phyloP scores from a whole-genome alignment of 2,888 invertebrate species.

The Limulus polyphemus region DNA sequence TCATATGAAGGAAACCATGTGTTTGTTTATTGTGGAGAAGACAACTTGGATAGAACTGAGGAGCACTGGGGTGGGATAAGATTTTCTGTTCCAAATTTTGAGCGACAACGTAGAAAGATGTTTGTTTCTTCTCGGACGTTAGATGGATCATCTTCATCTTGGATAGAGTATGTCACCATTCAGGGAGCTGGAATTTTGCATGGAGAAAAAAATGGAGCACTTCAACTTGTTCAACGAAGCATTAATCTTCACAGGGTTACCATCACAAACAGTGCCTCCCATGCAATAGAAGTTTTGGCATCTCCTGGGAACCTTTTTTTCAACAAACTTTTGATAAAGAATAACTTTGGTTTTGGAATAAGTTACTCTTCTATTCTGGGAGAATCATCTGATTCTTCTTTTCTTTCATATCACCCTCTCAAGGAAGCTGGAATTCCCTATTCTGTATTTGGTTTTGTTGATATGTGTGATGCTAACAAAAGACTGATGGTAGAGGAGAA shows the following conservation, averaged over 20 bases:
- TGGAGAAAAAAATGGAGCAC: constrained; percentile 82
- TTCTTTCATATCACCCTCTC: constrained; percentile 77
- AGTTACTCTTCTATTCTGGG: constrained; percentile 82
- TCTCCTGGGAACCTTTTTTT: constrained; percentile 66
- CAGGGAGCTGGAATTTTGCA: constrained; percentile 89
- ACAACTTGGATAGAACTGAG: constrained; percentile 41
- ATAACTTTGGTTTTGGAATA: constrained; percentile 78
- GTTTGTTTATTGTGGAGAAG: constrained; percentile 72
- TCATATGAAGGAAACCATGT: constrained; percentile 82
- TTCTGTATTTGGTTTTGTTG: constrained; percentile 81
- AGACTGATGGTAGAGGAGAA: constrained; percentile 78
- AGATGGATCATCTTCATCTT: constrained; percentile 8
- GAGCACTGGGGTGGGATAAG: constrained; percentile 95
- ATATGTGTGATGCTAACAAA: constrained; percentile 92
- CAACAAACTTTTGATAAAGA: constrained; percentile 49
- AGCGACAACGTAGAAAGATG: constrained; percentile 44
- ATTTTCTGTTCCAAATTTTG: constrained; percentile 78
- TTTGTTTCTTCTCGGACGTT: constrained; percentile 8
- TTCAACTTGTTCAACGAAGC: constrained; percentile 77
- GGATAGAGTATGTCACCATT: constrained; percentile 51
- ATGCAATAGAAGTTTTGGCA: constrained; percentile 82
- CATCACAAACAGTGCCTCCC: constrained; percentile 69
- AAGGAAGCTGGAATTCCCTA: constrained; percentile 67
- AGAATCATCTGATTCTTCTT: constrained; percentile 60
- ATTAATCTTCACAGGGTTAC: constrained; percentile 68